Conservation (phyloP, 2,113 vertebrate genomes). For the Desmodus rotundus region DNA sequence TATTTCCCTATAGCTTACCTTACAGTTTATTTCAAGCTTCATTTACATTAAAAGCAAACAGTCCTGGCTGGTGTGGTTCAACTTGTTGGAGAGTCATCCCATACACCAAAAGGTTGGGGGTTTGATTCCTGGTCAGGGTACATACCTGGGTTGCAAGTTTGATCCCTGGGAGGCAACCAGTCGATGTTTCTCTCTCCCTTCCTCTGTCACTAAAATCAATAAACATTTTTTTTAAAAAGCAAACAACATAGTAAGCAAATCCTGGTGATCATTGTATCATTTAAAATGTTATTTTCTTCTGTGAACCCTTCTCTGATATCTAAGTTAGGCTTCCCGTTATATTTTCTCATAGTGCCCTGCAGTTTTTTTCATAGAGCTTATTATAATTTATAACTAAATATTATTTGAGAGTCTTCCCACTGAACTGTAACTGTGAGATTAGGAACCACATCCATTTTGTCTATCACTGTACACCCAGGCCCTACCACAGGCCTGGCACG, state of each 20-base stretch:
- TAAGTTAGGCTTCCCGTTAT: conserved; percentile 19
- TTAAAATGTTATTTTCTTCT: conserved; percentile 46
- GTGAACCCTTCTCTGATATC: conserved; percentile 19
- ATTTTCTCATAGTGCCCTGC: background rate
- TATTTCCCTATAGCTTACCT: background rate
- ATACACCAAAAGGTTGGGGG: too few species aligned
- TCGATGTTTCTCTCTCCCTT: too few species aligned
- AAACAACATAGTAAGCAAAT: background rate
- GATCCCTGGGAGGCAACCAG: too few species aligned
- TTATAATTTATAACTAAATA: background rate
- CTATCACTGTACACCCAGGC: background rate
- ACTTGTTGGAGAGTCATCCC: too few species aligned
- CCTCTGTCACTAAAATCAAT: too few species aligned
- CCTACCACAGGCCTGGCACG: background rate
- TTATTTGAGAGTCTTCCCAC: background rate
- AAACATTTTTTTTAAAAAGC: background rate
- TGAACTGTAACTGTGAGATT: conserved; percentile 21
- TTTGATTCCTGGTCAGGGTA: too few species aligned
- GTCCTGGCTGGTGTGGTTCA: too few species aligned
- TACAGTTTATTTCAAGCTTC: background rate
- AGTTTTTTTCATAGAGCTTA: conserved; percentile 11
- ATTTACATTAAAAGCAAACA: background rate
- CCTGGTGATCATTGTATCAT: background rate
- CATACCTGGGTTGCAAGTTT: too few species aligned
- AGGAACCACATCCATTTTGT: conserved; percentile 11